phyloP scores from a whole-genome alignment of 2,797 vertebrate genomes.

The Micromesistius poutassou region DNA sequence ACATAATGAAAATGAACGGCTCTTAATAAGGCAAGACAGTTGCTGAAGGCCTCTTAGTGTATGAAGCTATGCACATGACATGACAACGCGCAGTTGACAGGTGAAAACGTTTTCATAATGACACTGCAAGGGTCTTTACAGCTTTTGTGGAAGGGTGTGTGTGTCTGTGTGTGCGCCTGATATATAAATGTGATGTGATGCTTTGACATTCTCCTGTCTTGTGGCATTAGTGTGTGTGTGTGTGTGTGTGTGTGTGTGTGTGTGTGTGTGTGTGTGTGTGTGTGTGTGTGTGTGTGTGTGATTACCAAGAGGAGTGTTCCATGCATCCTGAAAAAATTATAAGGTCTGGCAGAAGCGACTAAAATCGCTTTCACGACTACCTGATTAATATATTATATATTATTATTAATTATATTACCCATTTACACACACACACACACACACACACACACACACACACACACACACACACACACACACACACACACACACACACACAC shows the following conservation, averaged over 20 bases:
- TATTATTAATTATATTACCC: too few species aligned
- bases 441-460: too few species aligned
- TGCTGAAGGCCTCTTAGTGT: not conserved
- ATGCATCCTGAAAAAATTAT: slow-evolving; percentile 76
- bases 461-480: too few species aligned
- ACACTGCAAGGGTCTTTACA: not conserved
- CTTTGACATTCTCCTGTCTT: slow-evolving; percentile 27
- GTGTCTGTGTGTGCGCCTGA: slow-evolving; percentile 28
- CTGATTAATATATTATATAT: too few species aligned
- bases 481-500: too few species aligned
- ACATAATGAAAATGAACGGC: not conserved
- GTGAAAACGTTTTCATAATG: not conserved
- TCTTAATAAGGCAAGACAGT: not conserved
- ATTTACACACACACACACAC: too few species aligned
- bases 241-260: slow-evolving; percentile 8
- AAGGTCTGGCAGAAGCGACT: slow-evolving; percentile 57
- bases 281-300: slow-evolving; percentile 47
- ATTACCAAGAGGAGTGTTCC: slow-evolving; percentile 72
- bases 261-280: slow-evolving; percentile 64
- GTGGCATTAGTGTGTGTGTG: slow-evolving; percentile 38
- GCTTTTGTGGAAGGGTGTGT: slow-evolving; percentile 10
- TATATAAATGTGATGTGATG: slow-evolving; percentile 72
- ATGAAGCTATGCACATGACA: not conserved
- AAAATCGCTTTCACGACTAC: too few species aligned
- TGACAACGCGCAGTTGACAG: not conserved